Evolutionary conservation across 2,888 invertebrate species (phyloP), one percentile per base, ranked within the genome.

Genomic region (Raillietiella orientalis): DNA sequence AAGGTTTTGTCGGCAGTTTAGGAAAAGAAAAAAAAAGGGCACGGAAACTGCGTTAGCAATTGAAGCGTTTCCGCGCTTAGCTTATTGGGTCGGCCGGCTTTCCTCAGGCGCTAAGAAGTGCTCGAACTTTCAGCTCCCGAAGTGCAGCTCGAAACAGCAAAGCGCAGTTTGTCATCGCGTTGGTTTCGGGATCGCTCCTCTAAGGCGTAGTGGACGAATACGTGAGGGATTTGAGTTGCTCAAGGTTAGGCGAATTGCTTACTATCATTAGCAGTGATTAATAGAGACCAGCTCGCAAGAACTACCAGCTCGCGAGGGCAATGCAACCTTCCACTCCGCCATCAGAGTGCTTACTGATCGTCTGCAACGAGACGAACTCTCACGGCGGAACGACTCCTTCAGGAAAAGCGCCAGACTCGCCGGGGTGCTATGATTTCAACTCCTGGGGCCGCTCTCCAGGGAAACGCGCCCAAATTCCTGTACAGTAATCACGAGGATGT

Each of bases 401-500:
- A 56, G 72, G 2, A 51, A 74, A 23, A 79, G 79, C 11, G 53
- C 82, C 30, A 84, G 23, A 82, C 82, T 2, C 59, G 87, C 29
- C 90, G 87, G 90, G 90, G 87, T 28, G 87, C 87, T 28, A 84
- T 90, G 82, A 90, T 90, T 40, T 84, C 84, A 15, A 90, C 90
- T 8, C 90, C 90, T 0, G 87, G 90, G 44, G 75, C 77, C 47
- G 67, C 75, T 27, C 52, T 84, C 36, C 75, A 75, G 62, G 74
- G 74, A 44, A 41, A 32, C 39, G 33, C 20, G 5, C 31, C 25
- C 16, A 23, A 21, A 8, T 11, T 19, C n/a, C 13, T n/a, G 5
- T 12, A 6, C 13, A 23, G 5, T 23, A 12, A 10, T 23, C 23
- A 12, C 8, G 13, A 6, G 5, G 23, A 8, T 23, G 8, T 10